A percentile compares a stretch with the other conserved stretches of the same genome.
These are phyloP conservation scores for Cyclophora punctaria DNA, from an alignment of 2,888 invertebrate genomes.

Conservation along the genomic window DNA sequence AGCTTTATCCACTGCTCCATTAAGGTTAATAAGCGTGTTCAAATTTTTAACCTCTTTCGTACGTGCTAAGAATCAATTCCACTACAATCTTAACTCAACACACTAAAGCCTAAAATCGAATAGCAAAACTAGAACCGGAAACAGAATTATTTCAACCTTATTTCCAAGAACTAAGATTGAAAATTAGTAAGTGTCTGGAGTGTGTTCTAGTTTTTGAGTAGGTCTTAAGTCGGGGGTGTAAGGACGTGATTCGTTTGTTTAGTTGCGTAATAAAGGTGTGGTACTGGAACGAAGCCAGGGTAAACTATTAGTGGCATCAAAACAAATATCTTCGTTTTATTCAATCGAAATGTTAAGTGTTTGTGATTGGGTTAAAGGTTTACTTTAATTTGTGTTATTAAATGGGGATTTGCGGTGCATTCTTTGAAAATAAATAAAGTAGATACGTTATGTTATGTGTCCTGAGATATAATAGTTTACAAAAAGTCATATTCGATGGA, in stretches of 20 bases:
- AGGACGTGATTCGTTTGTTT: not conserved
- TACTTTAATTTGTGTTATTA: conserved; percentile 11
- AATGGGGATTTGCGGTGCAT: too few species aligned
- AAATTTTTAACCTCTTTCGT: conserved; percentile 16
- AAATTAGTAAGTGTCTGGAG: conserved; percentile 2
- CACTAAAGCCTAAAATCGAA: conserved; percentile 6
- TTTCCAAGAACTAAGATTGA: conserved; percentile 2
- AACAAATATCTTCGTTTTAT: conserved; percentile 20
- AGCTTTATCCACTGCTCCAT: conserved; percentile 4
- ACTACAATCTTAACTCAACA: conserved; percentile 1
- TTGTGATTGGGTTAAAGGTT: conserved; percentile 18
- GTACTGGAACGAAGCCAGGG: conserved; percentile 18
- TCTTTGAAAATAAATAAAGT: too few species aligned
- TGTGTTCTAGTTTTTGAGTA: too few species aligned
- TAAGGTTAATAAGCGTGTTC: conserved; percentile 22
- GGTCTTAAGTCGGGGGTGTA: not conserved
- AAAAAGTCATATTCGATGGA: too few species aligned
- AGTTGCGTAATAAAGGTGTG: conserved; percentile 14
- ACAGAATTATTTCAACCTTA: conserved; percentile 3
- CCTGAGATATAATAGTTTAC: too few species aligned
- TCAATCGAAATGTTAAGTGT: conserved; percentile 20
- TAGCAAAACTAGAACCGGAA: not conserved
- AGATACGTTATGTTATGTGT: too few species aligned
- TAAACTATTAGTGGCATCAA: conserved; percentile 24
- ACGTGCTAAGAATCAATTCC: not conserved